Percentiles rank a stretch among this genome's conserved stretches.
phyloP scores from a whole-genome alignment of 2,113 vertebrate species.

The Paedocypris sp. region DNA sequence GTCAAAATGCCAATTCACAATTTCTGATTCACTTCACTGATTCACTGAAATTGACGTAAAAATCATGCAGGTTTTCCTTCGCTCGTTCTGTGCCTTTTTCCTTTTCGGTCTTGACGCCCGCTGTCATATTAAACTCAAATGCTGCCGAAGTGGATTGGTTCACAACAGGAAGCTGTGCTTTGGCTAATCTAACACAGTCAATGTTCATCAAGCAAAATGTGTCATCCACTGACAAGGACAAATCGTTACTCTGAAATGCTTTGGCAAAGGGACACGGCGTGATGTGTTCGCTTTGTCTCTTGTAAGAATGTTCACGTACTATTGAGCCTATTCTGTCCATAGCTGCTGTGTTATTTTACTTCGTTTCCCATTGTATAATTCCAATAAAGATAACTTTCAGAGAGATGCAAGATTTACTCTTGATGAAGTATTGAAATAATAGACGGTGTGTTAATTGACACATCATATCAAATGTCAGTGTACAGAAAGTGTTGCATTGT shows the following conservation, averaged over 20 bases:
- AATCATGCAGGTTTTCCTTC: background rate
- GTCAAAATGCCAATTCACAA: conserved; percentile 52
- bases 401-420: too few species aligned
- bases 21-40: conserved; percentile 32
- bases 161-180: conserved; percentile 5
- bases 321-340: too few species aligned
- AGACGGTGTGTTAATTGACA: too few species aligned
- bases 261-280: background rate
- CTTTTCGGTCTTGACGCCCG: conserved; percentile 2
- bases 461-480: too few species aligned
- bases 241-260: conserved; percentile 10
- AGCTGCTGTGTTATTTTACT: too few species aligned
- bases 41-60: conserved; percentile 22
- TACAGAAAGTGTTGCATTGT: too few species aligned
- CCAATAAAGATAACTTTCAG: too few species aligned
- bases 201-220: conserved; percentile 23
- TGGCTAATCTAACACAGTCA: conserved; percentile 12
- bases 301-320: background rate
- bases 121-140: conserved; percentile 17
- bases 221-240: conserved; percentile 19
- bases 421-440: too few species aligned
- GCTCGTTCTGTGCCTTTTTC: background rate
- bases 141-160: conserved; percentile 13
- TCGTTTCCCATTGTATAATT: too few species aligned
- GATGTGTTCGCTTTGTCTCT: conserved; percentile 1